Evolutionary conservation across 2,113 vertebrate genomes (phyloP), one percentile per base, ranked within the genome.

Genomic region (Aythya baeri): DNA sequence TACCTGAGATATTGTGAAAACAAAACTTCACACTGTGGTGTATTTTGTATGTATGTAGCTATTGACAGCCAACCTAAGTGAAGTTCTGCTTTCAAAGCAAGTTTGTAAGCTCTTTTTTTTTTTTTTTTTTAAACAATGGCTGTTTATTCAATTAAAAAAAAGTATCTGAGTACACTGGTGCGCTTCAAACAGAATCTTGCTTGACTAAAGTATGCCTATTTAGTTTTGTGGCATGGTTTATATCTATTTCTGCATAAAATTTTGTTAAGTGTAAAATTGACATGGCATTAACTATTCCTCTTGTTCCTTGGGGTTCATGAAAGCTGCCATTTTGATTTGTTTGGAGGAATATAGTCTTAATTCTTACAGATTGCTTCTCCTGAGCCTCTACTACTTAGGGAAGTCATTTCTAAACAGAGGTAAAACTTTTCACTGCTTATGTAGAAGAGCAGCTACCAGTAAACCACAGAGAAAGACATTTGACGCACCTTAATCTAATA

Each of bases 121-220:
- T 85, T 91, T 83, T 74, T 57, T 29, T 29, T 9, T 8, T 18
- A 46, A 49, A 22, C 14, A 49, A 52, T 67, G 59, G 83, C 81
- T 93, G 73, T 86, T 81, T 93, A 84, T 96, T 91, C 78, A 61
- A 1, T 92, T 93, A 29, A 18, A 41, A 63, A 58, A 41, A 71
- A 66, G 54, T 91, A 77, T 86, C 83, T 77, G 95, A 78, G 44
- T 95, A 95, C 65, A 84, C 12, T 91, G 79, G 66, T 78, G 94
- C 61, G 87, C 80, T 96, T 95, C 85, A 91, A 91, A 90, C 74
- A 95, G 85, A 80, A 86, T 94, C 85, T 97, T 86, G 97, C 98
- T 98, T 97, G 97, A 98, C 98, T 98, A 98, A 98, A 99, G 98
- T 98, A 96, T 79, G 96, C 89, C 92, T 52, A 65, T 98, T 98